Evolutionary conservation across 2,113 vertebrate genomes (phyloP), one percentile per base, ranked within the genome.

Genomic region (Calidris pugnax): DNA sequence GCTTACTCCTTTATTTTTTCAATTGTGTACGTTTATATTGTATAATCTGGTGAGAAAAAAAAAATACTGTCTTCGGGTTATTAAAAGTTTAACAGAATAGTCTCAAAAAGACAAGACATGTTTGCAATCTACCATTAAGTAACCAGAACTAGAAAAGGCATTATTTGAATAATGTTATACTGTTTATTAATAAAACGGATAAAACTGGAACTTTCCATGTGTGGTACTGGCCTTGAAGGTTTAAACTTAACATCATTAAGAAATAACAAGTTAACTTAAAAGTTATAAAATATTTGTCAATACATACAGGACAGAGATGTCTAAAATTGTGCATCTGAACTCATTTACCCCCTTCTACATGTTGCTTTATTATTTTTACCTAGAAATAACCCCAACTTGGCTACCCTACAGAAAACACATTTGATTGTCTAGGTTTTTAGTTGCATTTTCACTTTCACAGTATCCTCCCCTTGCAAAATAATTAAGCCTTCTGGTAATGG

Each of bases 341-440:
- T 60, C 32, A 14, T 20, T 75, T 47, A 33, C 33, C 2, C 10
- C 33, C 28, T 30, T 6, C n/a, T 57, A 45, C 19, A 43, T 4
- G 1, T 11, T 39, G n/a, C 35, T 74, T 48, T 41, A 30, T 21
- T 62, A 21, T 45, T 90, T 81, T 86, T 68, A 68, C 30, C 50
- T 66, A 73, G 59, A 35, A 72, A 83, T 66, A 67, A 12, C 0
- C 1, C 2, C 32, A n/a, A 11, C 26, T 62, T 47, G 0, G 39
- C 35, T 75, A 81, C 12, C 3, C 80, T 89, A 77, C 63, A 48
- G 55, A 35, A 74, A 83, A 53, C 1, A 3, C 53, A 37, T 39
- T 80, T 90, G 95, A 97, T 95, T 93, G 94, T 95, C 90, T 82
- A 43, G 0, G 2, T 19, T 94, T 91, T 67, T 15, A 85, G 47